Evolutionary conservation across 2,113 vertebrate genomes (phyloP).

Genomic region (Rostratula benghalensis): DNA sequence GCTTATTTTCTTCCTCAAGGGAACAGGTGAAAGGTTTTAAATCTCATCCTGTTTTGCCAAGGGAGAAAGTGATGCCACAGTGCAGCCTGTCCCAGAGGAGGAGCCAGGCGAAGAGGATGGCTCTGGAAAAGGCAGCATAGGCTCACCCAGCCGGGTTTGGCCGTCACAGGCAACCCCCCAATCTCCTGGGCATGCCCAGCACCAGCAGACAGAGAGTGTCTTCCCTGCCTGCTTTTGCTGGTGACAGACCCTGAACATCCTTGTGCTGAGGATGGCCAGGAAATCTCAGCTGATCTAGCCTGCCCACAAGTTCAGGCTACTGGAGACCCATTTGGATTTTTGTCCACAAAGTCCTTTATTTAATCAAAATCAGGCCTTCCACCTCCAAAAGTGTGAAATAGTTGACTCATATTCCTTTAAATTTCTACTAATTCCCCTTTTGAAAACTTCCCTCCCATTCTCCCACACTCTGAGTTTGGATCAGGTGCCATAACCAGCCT

Average conservation of each 20-base stretch:
- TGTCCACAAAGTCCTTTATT: background rate
- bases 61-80: background rate
- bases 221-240: background rate
- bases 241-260: background rate
- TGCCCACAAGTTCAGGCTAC: background rate
- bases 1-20: background rate
- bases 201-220: background rate
- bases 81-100: background rate
- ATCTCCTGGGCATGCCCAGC: background rate
- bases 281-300: background rate
- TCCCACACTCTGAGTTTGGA: background rate
- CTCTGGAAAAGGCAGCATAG: background rate
- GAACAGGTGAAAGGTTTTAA: background rate
- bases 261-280: background rate
- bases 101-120: fast-evolving
- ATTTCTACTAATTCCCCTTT: background rate
- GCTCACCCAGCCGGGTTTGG: background rate
- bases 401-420: background rate
- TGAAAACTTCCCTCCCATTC: background rate
- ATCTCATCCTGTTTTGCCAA: background rate
- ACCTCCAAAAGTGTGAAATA: background rate
- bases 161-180: background rate
- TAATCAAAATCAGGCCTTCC: background rate
- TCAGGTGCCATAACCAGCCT: background rate
- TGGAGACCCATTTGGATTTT: background rate